A percentile compares a stretch with the other conserved stretches of the same genome.
phyloP scores from a whole-genome alignment of 2,797 vertebrate species.

The Micromesistius poutassou region DNA sequence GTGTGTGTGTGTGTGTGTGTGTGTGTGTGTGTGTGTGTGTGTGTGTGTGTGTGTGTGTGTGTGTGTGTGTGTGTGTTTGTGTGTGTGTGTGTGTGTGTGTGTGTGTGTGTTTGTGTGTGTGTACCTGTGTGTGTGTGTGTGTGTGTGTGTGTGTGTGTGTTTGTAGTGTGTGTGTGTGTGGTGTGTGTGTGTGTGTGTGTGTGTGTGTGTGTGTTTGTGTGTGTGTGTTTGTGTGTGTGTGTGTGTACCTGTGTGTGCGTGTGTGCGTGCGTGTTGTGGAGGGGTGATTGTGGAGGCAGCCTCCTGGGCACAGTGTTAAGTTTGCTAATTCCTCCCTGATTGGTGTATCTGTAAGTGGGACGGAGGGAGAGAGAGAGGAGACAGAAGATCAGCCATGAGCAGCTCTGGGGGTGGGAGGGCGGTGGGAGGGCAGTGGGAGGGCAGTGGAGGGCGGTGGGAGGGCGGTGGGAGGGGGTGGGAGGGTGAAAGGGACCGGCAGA shows the following conservation, averaged over 20 bases:
- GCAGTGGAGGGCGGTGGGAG: background rate
- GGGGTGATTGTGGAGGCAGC: conserved; percentile 46
- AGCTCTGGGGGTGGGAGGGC: background rate
- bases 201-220: background rate
- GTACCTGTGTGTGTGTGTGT: background rate
- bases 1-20: conserved; percentile 28
- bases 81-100: background rate
- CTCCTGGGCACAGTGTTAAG: conserved; percentile 38
- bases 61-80: background rate
- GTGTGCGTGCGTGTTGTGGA: conserved; percentile 1
- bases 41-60: background rate
- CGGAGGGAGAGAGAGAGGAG: background rate
- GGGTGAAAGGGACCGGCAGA: background rate
- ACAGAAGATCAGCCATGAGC: background rate
- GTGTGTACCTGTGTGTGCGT: background rate
- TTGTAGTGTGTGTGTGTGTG: background rate
- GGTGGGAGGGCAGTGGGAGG: no score
- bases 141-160: background rate
- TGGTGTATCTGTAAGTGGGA: conserved; percentile 20
- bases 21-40: background rate
- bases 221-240: background rate
- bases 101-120: background rate
- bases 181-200: background rate
- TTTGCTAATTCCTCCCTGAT: conserved; percentile 18
- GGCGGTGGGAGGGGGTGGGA: background rate